These are phyloP conservation scores for Oenanthe melanoleuca DNA, from an alignment of 2,113 vertebrate genomes.

Conservation along the genomic window DNA sequence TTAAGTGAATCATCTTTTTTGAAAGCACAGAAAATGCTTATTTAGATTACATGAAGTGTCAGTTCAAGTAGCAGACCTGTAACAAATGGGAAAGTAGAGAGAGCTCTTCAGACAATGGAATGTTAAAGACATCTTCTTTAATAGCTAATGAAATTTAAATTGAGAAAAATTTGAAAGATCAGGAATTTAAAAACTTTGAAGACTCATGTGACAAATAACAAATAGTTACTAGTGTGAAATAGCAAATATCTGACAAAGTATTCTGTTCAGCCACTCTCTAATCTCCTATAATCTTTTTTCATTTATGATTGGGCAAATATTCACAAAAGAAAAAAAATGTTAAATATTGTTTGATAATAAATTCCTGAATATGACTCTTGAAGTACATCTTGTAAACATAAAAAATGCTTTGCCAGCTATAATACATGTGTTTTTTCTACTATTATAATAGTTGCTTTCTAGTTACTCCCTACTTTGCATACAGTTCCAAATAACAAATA, in stretches of 20 bases:
- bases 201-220: neutral
- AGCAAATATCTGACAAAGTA: neutral
- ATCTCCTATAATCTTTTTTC: neutral
- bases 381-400: neutral
- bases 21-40: neutral
- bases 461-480: neutral
- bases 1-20: neutral
- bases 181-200: neutral
- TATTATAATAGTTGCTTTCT: neutral
- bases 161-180: neutral
- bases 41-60: neutral
- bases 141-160: neutral
- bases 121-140: neutral
- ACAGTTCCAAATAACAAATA: neutral
- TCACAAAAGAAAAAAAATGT: neutral
- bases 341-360: constrained; percentile 16
- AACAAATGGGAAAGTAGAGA: neutral
- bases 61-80: neutral
- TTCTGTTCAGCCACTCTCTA: neutral
- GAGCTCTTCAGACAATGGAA: neutral
- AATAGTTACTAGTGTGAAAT: neutral
- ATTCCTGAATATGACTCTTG: neutral
- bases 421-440: neutral
- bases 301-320: neutral
- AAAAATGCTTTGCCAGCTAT: neutral